These are phyloP conservation scores for Steinernema scapterisci DNA, from an alignment of 2,888 invertebrate genomes.

Conservation along the genomic window DNA sequence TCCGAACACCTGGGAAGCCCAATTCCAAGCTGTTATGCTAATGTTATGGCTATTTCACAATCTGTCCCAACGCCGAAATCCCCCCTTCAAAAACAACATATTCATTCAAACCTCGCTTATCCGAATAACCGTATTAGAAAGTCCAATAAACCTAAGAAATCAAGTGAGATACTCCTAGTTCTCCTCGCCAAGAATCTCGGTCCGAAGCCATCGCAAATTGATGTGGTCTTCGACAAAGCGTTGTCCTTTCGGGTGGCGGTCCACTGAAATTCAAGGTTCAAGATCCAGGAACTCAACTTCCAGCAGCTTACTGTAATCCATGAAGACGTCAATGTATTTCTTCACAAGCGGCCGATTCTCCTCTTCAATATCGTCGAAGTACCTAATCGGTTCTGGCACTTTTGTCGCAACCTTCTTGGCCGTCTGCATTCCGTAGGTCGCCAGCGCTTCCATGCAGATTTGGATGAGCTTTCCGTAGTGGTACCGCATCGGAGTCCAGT, in stretches of 20 bases:
- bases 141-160: too few relatives aligned
- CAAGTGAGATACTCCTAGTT: too few relatives aligned
- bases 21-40: too few relatives aligned
- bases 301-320: background rate
- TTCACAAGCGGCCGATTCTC: background rate
- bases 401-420: background rate
- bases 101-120: too few relatives aligned
- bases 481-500: background rate
- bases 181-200: too few relatives aligned
- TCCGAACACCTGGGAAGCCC: too few relatives aligned
- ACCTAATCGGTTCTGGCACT: background rate
- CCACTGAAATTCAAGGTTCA: background rate
- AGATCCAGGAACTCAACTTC: background rate
- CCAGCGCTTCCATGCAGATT: constrained; percentile 10
- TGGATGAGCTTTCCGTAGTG: background rate
- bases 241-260: background rate
- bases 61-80: too few relatives aligned
- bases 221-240: background rate
- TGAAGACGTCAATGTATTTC: background rate
- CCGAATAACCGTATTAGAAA: too few relatives aligned
- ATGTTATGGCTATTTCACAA: too few relatives aligned
- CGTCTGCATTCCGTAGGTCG: background rate
- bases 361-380: background rate
- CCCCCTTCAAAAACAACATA: too few relatives aligned
- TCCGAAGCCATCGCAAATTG: background rate